Evolutionary conservation across 2,888 invertebrate genomes (phyloP).

Genomic region (Helicoverpa assulta): DNA sequence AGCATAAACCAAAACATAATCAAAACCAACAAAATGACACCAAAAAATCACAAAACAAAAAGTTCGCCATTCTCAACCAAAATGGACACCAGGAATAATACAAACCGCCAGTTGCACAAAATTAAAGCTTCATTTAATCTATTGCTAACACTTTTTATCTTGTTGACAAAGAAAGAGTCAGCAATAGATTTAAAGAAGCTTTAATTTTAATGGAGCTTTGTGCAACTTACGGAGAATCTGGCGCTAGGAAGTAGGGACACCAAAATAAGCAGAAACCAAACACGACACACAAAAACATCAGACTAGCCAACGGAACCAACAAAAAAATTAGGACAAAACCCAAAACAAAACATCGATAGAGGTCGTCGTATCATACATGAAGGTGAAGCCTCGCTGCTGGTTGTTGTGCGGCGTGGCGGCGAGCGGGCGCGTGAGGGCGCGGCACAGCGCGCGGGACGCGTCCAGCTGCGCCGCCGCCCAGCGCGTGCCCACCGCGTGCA

Average conservation of each 20-base stretch:
- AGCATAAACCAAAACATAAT: conserved; percentile 28
- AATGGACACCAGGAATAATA: not conserved
- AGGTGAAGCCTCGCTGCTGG: conserved; percentile 93
- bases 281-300: conserved; percentile 18
- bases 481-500: conserved; percentile 95
- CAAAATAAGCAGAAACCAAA: conserved; percentile 33
- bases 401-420: conserved; percentile 92
- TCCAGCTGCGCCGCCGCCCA: conserved; percentile 96
- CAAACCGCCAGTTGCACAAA: not conserved
- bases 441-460: conserved; percentile 94
- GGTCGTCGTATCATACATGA: conserved; percentile 90
- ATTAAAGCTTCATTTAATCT: no score
- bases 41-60: conserved; percentile 14
- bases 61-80: not conserved
- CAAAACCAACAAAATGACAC: conserved; percentile 49
- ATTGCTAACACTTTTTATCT: no score
- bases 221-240: no score
- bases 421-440: conserved; percentile 92
- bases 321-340: conserved; percentile 13
- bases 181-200: no score
- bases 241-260: not conserved
- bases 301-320: conserved; percentile 23
- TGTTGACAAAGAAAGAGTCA: no score
- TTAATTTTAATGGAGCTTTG: not conserved
- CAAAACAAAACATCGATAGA: not conserved